phyloP scores from a whole-genome alignment of 2,113 vertebrate genomes.

The Emydocephalus ijimae region DNA sequence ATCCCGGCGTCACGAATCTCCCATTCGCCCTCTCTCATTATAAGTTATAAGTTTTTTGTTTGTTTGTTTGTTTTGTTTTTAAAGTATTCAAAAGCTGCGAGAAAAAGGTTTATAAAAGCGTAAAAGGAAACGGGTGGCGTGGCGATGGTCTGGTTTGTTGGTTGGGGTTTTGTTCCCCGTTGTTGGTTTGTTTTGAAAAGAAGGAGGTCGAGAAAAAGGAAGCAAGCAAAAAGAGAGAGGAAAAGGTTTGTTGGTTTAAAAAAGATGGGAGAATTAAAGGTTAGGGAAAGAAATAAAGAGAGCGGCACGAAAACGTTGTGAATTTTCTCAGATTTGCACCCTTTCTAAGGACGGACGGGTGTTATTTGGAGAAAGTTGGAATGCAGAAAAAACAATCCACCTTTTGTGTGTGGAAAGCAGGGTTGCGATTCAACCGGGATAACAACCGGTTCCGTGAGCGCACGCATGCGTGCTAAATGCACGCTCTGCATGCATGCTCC shows the following conservation, averaged over 20 bases:
- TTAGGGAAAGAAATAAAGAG: not conserved
- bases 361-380: not conserved
- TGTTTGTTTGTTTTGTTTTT: not conserved
- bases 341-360: too few species aligned
- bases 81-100: conserved; percentile 30
- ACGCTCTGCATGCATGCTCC: too few species aligned
- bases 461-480: too few species aligned
- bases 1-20: conserved; percentile 2
- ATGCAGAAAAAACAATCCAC: not conserved
- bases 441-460: too few species aligned
- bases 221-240: not conserved
- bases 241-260: not conserved
- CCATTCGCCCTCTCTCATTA: conserved; percentile 12
- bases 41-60: conserved; percentile 13
- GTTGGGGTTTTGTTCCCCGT: not conserved
- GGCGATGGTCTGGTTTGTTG: not conserved
- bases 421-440: too few species aligned
- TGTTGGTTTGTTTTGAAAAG: not conserved
- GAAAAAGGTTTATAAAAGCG: conserved; percentile 37
- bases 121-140: not conserved
- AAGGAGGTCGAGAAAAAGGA: not conserved
- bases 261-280: not conserved
- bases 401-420: not conserved
- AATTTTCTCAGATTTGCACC: not conserved
- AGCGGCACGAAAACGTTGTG: not conserved